A percentile compares a stretch with the other conserved stretches of the same genome.
Evolutionary conservation across 2,797 vertebrate species (phyloP).

Genomic region (Sparidentex hasta): DNA sequence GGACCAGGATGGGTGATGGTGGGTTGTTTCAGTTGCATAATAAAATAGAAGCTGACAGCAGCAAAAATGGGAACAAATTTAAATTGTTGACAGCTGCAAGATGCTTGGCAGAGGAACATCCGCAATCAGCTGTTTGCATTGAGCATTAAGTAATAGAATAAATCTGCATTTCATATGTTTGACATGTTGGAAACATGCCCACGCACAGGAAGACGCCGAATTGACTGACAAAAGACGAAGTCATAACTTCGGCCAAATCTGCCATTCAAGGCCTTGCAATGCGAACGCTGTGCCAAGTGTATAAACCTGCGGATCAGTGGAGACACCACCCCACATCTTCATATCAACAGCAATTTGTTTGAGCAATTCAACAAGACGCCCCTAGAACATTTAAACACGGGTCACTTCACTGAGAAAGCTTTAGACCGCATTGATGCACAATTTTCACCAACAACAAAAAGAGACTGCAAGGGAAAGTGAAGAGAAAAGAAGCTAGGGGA

Average conservation of each 20-base stretch:
- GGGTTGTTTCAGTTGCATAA: neutral
- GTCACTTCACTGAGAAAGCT: slow-evolving; percentile 78
- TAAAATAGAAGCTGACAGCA: neutral
- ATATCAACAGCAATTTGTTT: slow-evolving; percentile 80
- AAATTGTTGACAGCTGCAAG: neutral
- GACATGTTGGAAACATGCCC: slow-evolving; percentile 35
- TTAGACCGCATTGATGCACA: slow-evolving; percentile 74
- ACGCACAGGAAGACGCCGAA: slow-evolving; percentile 18
- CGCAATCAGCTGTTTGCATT: too few relatives aligned
- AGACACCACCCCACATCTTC: slow-evolving; percentile 74
- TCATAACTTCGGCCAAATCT: slow-evolving; percentile 57
- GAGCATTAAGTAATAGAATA: neutral
- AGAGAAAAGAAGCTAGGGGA: slow-evolving; percentile 74
- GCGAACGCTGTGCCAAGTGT: slow-evolving; percentile 46
- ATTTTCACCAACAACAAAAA: slow-evolving; percentile 73
- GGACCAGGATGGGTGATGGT: neutral
- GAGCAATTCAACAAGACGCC: slow-evolving; percentile 68
- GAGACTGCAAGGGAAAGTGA: slow-evolving; percentile 65
- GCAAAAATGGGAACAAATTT: neutral
- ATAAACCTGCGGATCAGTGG: slow-evolving; percentile 59
- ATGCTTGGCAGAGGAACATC: too few relatives aligned
- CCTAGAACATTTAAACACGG: slow-evolving; percentile 77
- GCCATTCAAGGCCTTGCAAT: slow-evolving; percentile 25
- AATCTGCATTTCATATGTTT: slow-evolving; percentile 27
- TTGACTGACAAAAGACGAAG: slow-evolving; percentile 47